Conservation (phyloP, 2,113 vertebrate genomes). For the mouse (Mus musculus) region DNA sequence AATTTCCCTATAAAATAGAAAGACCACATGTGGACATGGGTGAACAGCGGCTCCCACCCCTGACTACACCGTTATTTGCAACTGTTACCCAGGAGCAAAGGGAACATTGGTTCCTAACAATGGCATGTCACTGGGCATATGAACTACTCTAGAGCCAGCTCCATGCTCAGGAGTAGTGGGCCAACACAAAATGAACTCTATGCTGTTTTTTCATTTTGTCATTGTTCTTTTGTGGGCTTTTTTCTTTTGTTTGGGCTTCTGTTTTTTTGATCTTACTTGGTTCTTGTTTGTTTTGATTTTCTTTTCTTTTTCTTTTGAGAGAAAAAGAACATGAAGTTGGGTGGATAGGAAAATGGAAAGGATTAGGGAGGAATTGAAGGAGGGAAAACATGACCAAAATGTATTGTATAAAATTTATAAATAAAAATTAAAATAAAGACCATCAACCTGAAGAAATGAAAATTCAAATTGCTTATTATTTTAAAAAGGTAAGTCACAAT, state of each 20-base stretch:
- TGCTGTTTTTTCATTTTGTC: neutral
- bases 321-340: neutral
- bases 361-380: neutral
- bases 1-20: neutral
- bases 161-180: neutral
- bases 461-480: neutral
- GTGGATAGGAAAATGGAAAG: no score
- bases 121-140: neutral
- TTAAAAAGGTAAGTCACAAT: neutral
- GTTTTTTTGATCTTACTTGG: neutral
- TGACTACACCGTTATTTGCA: neutral
- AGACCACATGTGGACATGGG: neutral
- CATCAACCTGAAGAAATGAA: neutral
- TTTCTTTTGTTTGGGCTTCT: neutral
- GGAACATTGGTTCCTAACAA: neutral
- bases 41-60: no score
- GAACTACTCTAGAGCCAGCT: neutral
- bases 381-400: neutral
- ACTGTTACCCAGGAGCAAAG: neutral
- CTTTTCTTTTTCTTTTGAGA: neutral
- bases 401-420: neutral
- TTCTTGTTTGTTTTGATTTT: neutral
- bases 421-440: neutral
- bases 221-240: neutral
- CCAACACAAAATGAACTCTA: neutral